A percentile compares a stretch with the other conserved stretches of the same genome.
Conservation (phyloP, 2,888 invertebrate species). For the Anodontia alba region DNA sequence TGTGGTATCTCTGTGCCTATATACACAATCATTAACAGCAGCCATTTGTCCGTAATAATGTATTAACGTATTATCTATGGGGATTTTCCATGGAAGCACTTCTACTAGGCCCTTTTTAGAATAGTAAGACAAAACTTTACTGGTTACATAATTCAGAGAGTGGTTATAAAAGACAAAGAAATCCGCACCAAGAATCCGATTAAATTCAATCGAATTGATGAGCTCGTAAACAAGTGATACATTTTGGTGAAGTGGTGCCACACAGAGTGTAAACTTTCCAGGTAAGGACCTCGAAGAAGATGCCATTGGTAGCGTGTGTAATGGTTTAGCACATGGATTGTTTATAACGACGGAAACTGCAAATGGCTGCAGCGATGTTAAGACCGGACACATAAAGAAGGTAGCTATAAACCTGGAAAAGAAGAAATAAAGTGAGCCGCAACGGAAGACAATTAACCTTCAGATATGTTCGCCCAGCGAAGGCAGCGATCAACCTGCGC, state of each 20-base stretch:
- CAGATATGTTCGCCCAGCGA: no score
- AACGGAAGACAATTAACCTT: no score
- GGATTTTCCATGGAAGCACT: not conserved
- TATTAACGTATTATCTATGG: not conserved
- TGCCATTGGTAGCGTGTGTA: not conserved
- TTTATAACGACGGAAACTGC: not conserved
- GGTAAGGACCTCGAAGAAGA: not conserved
- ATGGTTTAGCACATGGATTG: not conserved
- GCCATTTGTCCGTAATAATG: constrained; percentile 9
- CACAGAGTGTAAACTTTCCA: not conserved
- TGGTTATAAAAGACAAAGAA: not conserved
- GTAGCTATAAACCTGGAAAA: not conserved
- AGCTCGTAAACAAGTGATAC: not conserved
- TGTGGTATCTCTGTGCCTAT: not conserved
- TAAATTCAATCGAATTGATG: not conserved
- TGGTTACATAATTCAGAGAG: not conserved
- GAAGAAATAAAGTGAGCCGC: no score
- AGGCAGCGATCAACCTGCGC: no score
- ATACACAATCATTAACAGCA: constrained; percentile 20
- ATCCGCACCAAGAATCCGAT: not conserved
- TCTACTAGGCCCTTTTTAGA: not conserved
- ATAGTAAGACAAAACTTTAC: not conserved
- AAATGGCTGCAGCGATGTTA: not conserved
- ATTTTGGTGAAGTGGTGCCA: not conserved
- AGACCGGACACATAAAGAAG: not conserved